phyloP scores from a whole-genome alignment of 2,888 invertebrate genomes.

The Biston stratarius region DNA sequence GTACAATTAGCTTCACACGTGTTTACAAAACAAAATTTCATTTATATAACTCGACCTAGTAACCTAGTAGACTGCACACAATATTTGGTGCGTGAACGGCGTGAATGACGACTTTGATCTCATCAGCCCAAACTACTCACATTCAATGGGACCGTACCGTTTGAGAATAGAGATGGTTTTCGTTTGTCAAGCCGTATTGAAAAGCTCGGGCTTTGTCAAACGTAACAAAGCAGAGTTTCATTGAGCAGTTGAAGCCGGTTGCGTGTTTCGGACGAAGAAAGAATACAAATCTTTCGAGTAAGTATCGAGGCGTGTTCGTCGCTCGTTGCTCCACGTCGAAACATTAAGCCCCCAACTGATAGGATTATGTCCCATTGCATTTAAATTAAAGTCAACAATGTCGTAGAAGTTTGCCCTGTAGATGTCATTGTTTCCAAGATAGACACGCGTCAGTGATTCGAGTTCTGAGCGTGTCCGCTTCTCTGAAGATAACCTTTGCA shows the following conservation, averaged over 20 bases:
- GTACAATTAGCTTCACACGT: slow-evolving; percentile 49
- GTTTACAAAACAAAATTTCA: slow-evolving; percentile 57
- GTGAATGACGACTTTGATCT: slow-evolving; percentile 61
- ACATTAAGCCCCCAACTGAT: slow-evolving; percentile 30
- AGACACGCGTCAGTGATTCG: slow-evolving; percentile 27
- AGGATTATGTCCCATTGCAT: slow-evolving; percentile 33
- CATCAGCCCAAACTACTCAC: slow-evolving; percentile 48
- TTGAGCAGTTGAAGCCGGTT: slow-evolving; percentile 62
- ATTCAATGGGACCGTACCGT: slow-evolving; percentile 20
- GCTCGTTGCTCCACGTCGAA: slow-evolving; percentile 25
- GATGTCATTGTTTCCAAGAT: slow-evolving; percentile 32
- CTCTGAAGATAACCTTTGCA: slow-evolving; percentile 27
- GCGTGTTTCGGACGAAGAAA: slow-evolving; percentile 47
- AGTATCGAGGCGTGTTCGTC: slow-evolving; percentile 29
- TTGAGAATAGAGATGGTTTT: slow-evolving; percentile 43
- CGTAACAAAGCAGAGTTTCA: slow-evolving; percentile 59
- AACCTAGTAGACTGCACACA: slow-evolving; percentile 72
- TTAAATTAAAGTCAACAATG: slow-evolving; percentile 32
- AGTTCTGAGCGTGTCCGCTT: slow-evolving; percentile 32
- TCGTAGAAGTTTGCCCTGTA: slow-evolving; percentile 27
- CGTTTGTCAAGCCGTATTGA: slow-evolving; percentile 35
- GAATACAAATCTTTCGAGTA: slow-evolving; percentile 56
- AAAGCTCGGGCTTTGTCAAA: slow-evolving; percentile 52
- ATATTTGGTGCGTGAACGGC: slow-evolving; percentile 78
- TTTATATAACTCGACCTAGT: slow-evolving; percentile 74